Evolutionary conservation across 92 coral and sea anemone genomes (phyloP).

Genomic region (Muricea muricata): DNA sequence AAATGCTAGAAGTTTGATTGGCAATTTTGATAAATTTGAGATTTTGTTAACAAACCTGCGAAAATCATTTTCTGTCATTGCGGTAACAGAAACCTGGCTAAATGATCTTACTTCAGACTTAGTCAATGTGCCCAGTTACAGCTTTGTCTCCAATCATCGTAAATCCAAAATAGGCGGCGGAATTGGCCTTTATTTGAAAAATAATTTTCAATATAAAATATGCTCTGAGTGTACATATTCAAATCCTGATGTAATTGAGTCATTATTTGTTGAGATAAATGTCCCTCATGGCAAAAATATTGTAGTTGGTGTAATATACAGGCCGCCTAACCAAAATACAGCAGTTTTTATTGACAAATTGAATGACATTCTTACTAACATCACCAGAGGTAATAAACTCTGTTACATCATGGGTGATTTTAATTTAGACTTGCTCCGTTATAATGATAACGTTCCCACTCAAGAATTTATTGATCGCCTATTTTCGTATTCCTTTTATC

Average conservation of each 20-base stretch:
- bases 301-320: conserved; percentile 39
- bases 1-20: conserved; percentile 25
- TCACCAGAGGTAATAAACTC: conserved; percentile 17
- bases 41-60: neutral
- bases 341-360: conserved; percentile 34
- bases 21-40: conserved; percentile 27
- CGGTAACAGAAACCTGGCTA: conserved; percentile 57
- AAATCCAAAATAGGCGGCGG: conserved; percentile 48
- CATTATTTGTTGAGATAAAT: neutral
- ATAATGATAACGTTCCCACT: conserved; percentile 22
- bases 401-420: conserved; percentile 48
- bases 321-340: conserved; percentile 61
- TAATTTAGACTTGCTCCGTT: conserved; percentile 37
- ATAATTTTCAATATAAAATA: conserved; percentile 37
- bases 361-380: conserved; percentile 32
- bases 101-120: conserved; percentile 11
- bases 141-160: conserved; percentile 57
- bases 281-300: conserved; percentile 33
- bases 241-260: conserved; percentile 18
- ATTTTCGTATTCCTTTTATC: conserved; percentile 36
- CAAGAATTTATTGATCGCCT: conserved; percentile 56
- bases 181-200: conserved; percentile 39
- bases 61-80: conserved; percentile 36
- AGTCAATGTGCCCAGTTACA: conserved; percentile 46
- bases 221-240: conserved; percentile 24